Base-by-base conservation (phyloP, 2,888 invertebrate species). In the Baronia brevicornis region DNA sequence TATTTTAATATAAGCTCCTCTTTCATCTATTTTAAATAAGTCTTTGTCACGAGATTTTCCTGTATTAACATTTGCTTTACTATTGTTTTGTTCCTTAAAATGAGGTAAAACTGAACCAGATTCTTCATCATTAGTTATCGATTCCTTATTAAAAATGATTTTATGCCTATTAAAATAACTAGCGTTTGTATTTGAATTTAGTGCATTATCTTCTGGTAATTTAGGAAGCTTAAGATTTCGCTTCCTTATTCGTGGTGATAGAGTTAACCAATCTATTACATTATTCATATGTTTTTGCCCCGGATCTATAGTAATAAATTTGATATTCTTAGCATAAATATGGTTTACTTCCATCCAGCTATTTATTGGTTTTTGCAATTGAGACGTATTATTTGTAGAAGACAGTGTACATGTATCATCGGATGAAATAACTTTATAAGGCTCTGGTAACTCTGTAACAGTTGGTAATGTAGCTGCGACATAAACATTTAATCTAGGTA, bases 361-460 rank as follows among this genome's bases (percentile, higher is more conserved):
- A 33, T 67, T 68, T 11, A 39, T 43, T 7, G 49, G 41, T 41
- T 56, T 63, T 36, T 46, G 35, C 7, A 19, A 35, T 24, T 47
- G 23, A 6, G 35, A 33, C 9, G 15, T 7, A 25, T 44, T 33
- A 33, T 45, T 44, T 1, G 37, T 32, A 14, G 48, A 41, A 39
- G 43, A 39, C 6, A 21, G n/a, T n/a, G n/a, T 14, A 24, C 46
- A 45, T 2, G 49, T 45, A 20, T 41, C 34, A 14, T 48, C 38
- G 2, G 53, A 34, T 1, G 46, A 39, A 4, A 38, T 33, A 28
- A 44, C 43, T 33, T 51, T 63, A 17, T 44, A 52, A 0, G 64
- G 52, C 46, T 80, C 84, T 5, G 67, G 53, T 33, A 73, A 44
- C 54, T 82, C 82, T 4, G 73, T 65, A 0, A 82, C 65, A 3